Evolutionary conservation across 2,113 vertebrate species (phyloP), one percentile per base, ranked within the genome.

Genomic region (Coptodon bakossiorum): DNA sequence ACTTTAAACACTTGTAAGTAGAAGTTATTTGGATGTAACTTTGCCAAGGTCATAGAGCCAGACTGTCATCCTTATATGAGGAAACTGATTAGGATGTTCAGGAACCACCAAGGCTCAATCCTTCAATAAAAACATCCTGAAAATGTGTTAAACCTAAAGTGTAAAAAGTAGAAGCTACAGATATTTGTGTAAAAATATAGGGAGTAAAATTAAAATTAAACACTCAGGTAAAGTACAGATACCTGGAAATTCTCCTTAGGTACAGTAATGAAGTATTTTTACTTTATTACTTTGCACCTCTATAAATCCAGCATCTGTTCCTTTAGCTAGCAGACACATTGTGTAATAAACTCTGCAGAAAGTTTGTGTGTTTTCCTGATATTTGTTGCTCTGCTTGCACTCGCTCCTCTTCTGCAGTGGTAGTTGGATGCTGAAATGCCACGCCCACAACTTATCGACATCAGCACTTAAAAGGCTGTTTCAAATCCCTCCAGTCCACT

Each of bases 401-500:
- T 40, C 2, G 7, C 36, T 68, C 36, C 63, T 68, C n/a, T 24
- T 40, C 36, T 68, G n/a, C 5, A 6, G 36, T 22, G 17, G 36
- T 68, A 68, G 63, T 40, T 22, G 11, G 19, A 68, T 38, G 19
- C 34, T 40, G 11, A 14, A 40, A 4, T 8, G 36, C 63, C 19
- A 0, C 11, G 0, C 13, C 19, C 19, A 38, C 4, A 40, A 40
- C 36, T 68, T 68, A 68, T 6, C 4, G 1, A 14, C 36, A 24
- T 24, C 36, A 14, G 36, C n/a, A 40, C 36, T 13, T 40, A 71
- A 71, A 71, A 68, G 12, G 0, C 19, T 71, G n/a, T 40, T 40
- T 38, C 63, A 40, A 3, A 68, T 68, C n/a, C 34, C n/a, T 22
- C 19, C n/a, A 1, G 34, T 38, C 0, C 63, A 68, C 6, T 14